Evolutionary conservation across 2,113 vertebrate genomes (phyloP), one percentile per base, ranked within the genome.

Genomic region (Phaetusa simplex): DNA sequence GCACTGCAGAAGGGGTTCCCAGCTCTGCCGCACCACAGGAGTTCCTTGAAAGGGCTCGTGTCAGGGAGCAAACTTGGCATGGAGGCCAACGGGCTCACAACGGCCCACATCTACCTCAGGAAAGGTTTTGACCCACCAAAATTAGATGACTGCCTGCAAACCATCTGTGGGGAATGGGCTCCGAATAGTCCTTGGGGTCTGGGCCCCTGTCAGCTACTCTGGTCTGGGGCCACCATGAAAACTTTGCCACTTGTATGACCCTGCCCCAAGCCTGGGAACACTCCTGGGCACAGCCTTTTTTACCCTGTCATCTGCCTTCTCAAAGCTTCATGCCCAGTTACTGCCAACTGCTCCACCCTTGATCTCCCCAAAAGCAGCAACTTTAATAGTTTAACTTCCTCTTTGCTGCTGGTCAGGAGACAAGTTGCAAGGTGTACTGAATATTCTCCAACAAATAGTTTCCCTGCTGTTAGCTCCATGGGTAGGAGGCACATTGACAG

Each of bases 191-290:
- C 22, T 32, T 43, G 40, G 19, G 4, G 8, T 29, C 12, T 55
- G 30, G 12, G 22, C 2, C 14, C 11, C 59, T 49, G 20, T 10
- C 42, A 27, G 17, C 38, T 10, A 3, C 9, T 15, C 66, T 43
- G 27, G 6, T 8, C 40, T 43, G 34, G 10, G 14, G 22, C 15
- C 36, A 24, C 1, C 10, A 2, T 5, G 20, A 38, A 32, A 30
- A 16, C 29, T 32, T 71, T 2, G 1, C 30, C 4, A 2, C 2
- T 24, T 1, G 1, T 6, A 12, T 22, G 6, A 45, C 47, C 19
- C 19, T 23, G 34, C 21, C 32, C 45, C 42, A 12, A 5, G 2
- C 40, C n/a, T 38, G 36, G 36, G 27, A 77, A 81, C 21, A 10
- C 5, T 70, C 23, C 10, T 1, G 4, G 21, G 30, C 9, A 38